These are phyloP conservation scores for Hesperophylax magnus DNA, from an alignment of 1,140 invertebrate genomes.

Conservation along the genomic window DNA sequence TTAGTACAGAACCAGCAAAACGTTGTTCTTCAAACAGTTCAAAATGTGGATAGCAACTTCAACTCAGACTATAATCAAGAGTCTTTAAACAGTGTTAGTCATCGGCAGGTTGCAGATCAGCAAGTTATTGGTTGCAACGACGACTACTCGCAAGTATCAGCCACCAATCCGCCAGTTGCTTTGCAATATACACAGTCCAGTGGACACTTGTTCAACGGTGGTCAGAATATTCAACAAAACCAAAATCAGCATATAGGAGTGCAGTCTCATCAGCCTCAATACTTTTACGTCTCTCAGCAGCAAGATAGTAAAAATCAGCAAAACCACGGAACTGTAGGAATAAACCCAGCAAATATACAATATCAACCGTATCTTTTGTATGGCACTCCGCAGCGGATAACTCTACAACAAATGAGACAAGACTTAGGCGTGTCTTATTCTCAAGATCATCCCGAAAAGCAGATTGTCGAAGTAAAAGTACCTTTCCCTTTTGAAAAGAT, in stretches of 20 bases:
- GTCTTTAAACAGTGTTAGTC: not conserved
- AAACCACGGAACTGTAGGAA: not conserved
- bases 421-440: constrained; percentile 70
- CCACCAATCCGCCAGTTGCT: not conserved
- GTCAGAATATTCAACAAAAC: not conserved
- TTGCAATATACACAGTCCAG: not conserved
- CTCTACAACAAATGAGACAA: constrained; percentile 65
- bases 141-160: constrained; percentile 13
- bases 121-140: constrained; percentile 2
- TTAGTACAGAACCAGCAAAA: not conserved
- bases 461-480: constrained; percentile 68
- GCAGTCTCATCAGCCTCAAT: constrained; percentile 8
- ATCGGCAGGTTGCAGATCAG: not conserved
- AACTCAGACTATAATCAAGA: not conserved
- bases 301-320: not conserved
- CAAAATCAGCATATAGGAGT: not conserved
- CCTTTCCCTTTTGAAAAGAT: constrained; percentile 71
- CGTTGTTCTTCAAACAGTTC: not conserved
- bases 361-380: constrained; percentile 13
- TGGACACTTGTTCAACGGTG: not conserved
- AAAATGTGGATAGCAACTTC: not conserved
- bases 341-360: not conserved
- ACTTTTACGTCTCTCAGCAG: constrained; percentile 18
- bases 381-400: constrained; percentile 2
- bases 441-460: constrained; percentile 67